phyloP scores from a whole-genome alignment of 2,888 invertebrate genomes.

The Pseudeuparius sepicola region DNA sequence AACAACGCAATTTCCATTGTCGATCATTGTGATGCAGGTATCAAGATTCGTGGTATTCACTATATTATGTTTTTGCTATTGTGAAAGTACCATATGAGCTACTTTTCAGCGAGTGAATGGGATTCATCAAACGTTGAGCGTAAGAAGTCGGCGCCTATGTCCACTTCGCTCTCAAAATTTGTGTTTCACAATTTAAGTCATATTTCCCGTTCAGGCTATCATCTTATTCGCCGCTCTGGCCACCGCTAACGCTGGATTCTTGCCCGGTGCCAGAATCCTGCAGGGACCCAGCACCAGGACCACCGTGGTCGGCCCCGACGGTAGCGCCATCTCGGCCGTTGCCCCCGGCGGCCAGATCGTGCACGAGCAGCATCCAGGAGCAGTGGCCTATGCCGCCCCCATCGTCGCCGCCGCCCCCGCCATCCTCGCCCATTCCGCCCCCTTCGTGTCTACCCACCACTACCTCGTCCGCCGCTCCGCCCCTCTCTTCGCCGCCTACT shows the following conservation, averaged over 20 bases:
- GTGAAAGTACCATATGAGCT: too few species aligned
- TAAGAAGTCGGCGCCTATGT: too few species aligned
- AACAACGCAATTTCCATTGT: too few species aligned
- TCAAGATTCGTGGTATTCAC: too few species aligned
- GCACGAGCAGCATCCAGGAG: conserved; percentile 15
- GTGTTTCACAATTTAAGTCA: too few species aligned
- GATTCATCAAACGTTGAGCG: too few species aligned
- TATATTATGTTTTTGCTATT: too few species aligned
- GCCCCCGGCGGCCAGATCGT: conserved; percentile 24
- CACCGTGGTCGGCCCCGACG: conserved; percentile 26
- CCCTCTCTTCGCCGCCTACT: not conserved
- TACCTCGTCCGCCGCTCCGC: not conserved
- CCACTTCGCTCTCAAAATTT: too few species aligned
- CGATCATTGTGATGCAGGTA: too few species aligned
- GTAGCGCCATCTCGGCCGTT: conserved; percentile 24
- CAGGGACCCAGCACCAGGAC: conserved; percentile 27
- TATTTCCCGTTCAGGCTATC: conserved; percentile 6
- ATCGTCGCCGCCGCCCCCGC: conserved; percentile 11
- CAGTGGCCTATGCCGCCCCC: conserved; percentile 15
- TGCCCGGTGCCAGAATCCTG: conserved; percentile 19
- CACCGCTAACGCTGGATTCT: conserved; percentile 18
- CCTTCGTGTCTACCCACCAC: not conserved
- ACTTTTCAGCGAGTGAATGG: too few species aligned
- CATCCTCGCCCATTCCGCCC: conserved; percentile 3
- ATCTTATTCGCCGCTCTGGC: conserved; percentile 12